Conservation (phyloP, 2,113 vertebrate species). For the Oplegnathus fasciatus region DNA sequence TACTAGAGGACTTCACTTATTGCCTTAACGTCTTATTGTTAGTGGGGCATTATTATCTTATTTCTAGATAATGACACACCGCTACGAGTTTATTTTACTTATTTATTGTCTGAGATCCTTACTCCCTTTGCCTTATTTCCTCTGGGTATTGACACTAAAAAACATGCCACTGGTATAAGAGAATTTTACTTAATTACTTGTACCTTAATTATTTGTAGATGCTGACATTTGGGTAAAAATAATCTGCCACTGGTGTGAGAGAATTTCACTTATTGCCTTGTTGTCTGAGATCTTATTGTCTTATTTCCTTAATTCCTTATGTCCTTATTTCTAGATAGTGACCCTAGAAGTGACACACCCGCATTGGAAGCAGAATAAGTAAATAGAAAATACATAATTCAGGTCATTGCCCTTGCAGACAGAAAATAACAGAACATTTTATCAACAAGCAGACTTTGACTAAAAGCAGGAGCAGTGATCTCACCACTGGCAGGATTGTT, state of each 20-base stretch:
- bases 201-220: too few relatives aligned
- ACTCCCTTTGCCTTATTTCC: too few relatives aligned
- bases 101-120: too few relatives aligned
- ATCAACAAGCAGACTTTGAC: background rate
- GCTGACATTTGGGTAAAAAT: too few relatives aligned
- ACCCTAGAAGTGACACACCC: background rate
- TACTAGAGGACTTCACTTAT: too few relatives aligned
- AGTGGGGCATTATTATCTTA: too few relatives aligned
- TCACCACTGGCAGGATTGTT: background rate
- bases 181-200: background rate
- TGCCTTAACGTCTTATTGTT: too few relatives aligned
- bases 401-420: background rate
- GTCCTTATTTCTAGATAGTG: background rate
- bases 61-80: too few relatives aligned
- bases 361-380: background rate
- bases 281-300: background rate
- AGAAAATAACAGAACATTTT: background rate
- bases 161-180: background rate
- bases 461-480: constrained; percentile 11
- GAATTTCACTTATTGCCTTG: background rate
- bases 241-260: background rate
- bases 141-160: background rate
- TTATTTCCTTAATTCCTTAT: background rate
- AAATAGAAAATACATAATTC: background rate
- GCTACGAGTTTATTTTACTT: too few relatives aligned